A percentile compares a stretch with the other conserved stretches of the same genome.
Conservation (phyloP, 2,888 invertebrate species). For the Eudasyphora cyanicolor region DNA sequence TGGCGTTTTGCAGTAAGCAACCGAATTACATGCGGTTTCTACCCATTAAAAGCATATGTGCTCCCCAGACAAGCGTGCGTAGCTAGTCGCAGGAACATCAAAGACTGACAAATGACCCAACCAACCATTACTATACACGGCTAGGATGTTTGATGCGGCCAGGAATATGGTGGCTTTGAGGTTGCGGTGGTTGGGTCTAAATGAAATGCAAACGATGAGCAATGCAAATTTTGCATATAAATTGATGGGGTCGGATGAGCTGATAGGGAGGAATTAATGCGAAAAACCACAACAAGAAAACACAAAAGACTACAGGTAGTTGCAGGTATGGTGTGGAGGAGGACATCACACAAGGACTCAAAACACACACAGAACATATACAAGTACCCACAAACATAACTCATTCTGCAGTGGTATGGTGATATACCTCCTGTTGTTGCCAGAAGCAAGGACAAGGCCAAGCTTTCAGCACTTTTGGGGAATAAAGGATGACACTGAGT, state of each 20-base stretch:
- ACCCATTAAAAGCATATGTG: conserved; percentile 9
- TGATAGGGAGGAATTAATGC: neutral
- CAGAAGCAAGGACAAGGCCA: neutral
- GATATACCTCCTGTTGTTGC: neutral
- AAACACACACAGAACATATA: neutral
- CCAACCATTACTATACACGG: neutral
- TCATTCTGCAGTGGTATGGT: no score
- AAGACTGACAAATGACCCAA: conserved; percentile 17
- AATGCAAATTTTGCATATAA: neutral
- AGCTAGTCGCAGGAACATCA: neutral
- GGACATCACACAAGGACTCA: neutral
- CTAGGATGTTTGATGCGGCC: neutral
- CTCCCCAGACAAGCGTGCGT: neutral
- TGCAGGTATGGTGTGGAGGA: conserved; percentile 13
- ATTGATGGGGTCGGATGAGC: neutral
- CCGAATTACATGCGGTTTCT: neutral
- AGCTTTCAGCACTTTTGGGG: neutral
- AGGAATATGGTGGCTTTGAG: no score
- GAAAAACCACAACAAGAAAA: conserved; percentile 17
- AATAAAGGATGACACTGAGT: neutral
- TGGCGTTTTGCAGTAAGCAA: neutral
- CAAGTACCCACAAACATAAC: no score
- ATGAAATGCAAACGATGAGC: neutral
- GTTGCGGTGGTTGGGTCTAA: neutral
- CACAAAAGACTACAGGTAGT: neutral